Evolutionary conservation across 2,888 invertebrate species (phyloP), one percentile per base, ranked within the genome.

Genomic region (Stenchaetothrips biformis): DNA sequence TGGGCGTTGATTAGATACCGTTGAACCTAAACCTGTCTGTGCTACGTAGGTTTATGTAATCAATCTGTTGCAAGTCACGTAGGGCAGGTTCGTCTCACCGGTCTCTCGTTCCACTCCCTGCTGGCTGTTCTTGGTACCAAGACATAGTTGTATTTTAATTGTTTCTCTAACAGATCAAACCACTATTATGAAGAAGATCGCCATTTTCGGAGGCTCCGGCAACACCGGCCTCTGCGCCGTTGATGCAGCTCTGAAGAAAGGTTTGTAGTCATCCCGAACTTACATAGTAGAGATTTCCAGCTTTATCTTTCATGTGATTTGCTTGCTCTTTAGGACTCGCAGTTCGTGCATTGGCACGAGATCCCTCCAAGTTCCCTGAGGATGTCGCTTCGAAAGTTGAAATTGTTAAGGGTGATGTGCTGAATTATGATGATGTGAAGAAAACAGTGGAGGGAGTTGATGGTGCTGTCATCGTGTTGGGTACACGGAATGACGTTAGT

Each of bases 121-220:
- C n/a, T n/a, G n/a, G n/a, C n/a, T 37, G 37, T 37, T 37, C 2
- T 4, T 37, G 4, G 37, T 37, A 37, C 4, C 37, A 37, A 1
- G n/a, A n/a, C 37, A 37, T 37, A 37, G 37, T 37, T 2, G 37
- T 37, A 4, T 37, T 37, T 1, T 37, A 37, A 37, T 4, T 53
- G 53, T 18, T 18, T 53, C 11, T 53, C 6, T 13, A 13, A 53
- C 37, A 37, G 37, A 37, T 37, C 37, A n/a, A n/a, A n/a, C n/a
- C 8, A 83, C 79, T 79, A 85, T 81, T n/a, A 94, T 94, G 93
- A 91, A 92, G 86, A 93, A 92, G 87, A 89, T 96, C 83, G 93
- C 94, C 80, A 91, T 96, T 85, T 94, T 96, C 85, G 95, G 95
- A 81, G 92, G 93, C 18, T 94, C 95, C 83, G 95, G 94, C 80